A percentile compares a stretch with the other conserved stretches of the same genome.
Conservation (phyloP, 2,797 vertebrate species). For the Sebastolobus alascanus region DNA sequence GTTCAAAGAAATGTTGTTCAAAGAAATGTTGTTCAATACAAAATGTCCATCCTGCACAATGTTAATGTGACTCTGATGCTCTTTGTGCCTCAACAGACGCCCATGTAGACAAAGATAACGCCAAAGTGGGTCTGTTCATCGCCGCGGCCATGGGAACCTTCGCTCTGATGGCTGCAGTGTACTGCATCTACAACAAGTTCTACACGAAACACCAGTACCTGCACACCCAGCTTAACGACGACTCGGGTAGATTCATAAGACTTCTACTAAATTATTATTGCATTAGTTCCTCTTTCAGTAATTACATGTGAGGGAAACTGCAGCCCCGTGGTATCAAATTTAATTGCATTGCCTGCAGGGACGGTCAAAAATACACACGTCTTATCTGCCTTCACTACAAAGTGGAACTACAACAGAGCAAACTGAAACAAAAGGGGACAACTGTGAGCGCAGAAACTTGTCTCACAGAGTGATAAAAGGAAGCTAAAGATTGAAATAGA, state of each 20-base stretch:
- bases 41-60: not conserved
- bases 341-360: no score
- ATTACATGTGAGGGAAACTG: not conserved
- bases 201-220: slow-evolving; percentile 84
- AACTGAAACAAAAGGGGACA: not conserved
- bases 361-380: slow-evolving; percentile 8
- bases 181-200: slow-evolving; percentile 88
- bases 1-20: not conserved
- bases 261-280: not conserved
- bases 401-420: not conserved
- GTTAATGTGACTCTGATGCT: not conserved
- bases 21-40: not conserved
- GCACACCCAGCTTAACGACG: slow-evolving; percentile 78
- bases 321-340: not conserved
- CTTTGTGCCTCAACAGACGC: slow-evolving; percentile 61
- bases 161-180: slow-evolving; percentile 83
- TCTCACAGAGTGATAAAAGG: slow-evolving; percentile 16
- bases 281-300: not conserved
- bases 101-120: slow-evolving; percentile 61
- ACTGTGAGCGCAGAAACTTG: not conserved
- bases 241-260: slow-evolving; percentile 57
- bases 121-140: slow-evolving; percentile 82
- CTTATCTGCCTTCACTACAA: slow-evolving; percentile 5
- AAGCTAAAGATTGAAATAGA: slow-evolving; percentile 8
- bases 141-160: slow-evolving; percentile 82